Conservation (phyloP, 2,888 invertebrate species). For the Agriopis leucophaearia region DNA sequence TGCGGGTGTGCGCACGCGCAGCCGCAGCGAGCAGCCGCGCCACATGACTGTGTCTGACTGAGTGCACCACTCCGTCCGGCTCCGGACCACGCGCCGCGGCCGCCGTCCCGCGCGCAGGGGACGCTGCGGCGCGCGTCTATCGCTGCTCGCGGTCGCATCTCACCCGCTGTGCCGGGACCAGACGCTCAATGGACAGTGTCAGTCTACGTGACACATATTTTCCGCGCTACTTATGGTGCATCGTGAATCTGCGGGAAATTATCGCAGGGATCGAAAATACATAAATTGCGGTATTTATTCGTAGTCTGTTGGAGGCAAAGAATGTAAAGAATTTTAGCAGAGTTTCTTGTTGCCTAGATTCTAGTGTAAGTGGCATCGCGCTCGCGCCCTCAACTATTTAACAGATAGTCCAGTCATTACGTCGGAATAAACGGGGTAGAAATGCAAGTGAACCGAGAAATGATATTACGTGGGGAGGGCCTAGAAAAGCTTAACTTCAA, state of each 20-base stretch:
- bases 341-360: too few relatives aligned
- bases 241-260: constrained; percentile 19
- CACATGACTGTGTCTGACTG: background rate
- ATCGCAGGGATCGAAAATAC: constrained; percentile 26
- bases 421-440: too few relatives aligned
- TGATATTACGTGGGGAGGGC: too few relatives aligned
- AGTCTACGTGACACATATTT: constrained; percentile 3
- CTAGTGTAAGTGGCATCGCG: too few relatives aligned
- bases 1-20: too few relatives aligned
- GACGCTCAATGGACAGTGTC: background rate
- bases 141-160: background rate
- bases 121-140: background rate
- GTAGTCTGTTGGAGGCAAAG: too few relatives aligned
- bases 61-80: background rate
- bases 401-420: too few relatives aligned
- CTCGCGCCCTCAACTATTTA: too few relatives aligned
- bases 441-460: too few relatives aligned
- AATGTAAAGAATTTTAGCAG: too few relatives aligned
- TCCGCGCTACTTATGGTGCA: constrained; percentile 23
- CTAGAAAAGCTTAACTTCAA: too few relatives aligned
- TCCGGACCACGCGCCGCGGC: background rate
- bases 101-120: background rate
- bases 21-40: background rate
- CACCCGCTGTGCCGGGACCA: background rate
- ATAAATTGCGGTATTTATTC: constrained; percentile 11